These are phyloP conservation scores for Xestoiulus laeticollis DNA, from an alignment of 2,888 invertebrate species.

Conservation along the genomic window DNA sequence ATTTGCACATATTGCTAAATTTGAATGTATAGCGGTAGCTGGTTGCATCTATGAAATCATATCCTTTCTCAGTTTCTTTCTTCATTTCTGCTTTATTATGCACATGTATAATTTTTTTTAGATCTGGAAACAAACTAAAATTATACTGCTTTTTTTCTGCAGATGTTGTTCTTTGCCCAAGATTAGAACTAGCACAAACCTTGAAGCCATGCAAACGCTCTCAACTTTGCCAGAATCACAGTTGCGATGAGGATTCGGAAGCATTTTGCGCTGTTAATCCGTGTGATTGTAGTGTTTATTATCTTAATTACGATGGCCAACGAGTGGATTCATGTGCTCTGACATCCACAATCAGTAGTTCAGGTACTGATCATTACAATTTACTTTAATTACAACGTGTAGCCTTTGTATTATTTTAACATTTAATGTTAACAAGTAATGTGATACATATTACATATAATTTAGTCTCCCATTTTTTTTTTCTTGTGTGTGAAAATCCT, in stretches of 20 bases:
- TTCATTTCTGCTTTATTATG: background rate
- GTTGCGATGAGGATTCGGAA: constrained; percentile 59
- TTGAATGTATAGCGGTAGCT: too few relatives aligned
- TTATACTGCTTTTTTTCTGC: constrained; percentile 50
- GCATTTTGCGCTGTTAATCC: constrained; percentile 62
- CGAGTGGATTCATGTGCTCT: constrained; percentile 29
- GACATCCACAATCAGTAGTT: constrained; percentile 45
- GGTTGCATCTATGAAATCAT: too few relatives aligned
- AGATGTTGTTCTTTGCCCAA: constrained; percentile 62
- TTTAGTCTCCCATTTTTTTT: too few relatives aligned
- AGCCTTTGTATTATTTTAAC: background rate
- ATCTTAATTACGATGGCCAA: constrained; percentile 57
- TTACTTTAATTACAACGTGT: background rate
- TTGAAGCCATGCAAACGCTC: constrained; percentile 60
- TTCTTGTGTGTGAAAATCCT: too few relatives aligned
- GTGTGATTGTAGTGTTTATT: constrained; percentile 60
- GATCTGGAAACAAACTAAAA: background rate
- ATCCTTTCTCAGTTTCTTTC: too few relatives aligned
- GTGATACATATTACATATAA: too few relatives aligned
- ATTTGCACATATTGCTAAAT: background rate
- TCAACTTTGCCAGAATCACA: constrained; percentile 60
- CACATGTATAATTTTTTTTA: too few relatives aligned
- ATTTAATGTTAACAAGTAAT: too few relatives aligned
- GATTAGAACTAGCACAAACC: constrained; percentile 53
- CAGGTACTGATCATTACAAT: background rate